phyloP scores from a whole-genome alignment of 1,140 invertebrate species.

The Phymorhynchus buccinoides region DNA sequence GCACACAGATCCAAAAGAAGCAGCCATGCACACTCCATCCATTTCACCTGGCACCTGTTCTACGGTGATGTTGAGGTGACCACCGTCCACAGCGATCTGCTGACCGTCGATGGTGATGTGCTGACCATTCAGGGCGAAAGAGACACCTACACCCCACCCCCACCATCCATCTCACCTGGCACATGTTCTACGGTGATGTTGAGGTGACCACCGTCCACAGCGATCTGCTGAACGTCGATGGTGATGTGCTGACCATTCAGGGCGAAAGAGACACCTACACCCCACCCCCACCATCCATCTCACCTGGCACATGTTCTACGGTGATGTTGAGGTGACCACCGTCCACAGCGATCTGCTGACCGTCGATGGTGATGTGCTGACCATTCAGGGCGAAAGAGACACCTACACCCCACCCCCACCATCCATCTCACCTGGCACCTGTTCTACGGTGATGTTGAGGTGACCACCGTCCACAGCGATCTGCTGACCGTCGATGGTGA shows the following conservation, averaged over 20 bases:
- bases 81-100: slow-evolving; percentile 43
- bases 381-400: slow-evolving; percentile 55
- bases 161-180: slow-evolving; percentile 27
- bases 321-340: slow-evolving; percentile 56
- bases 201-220: slow-evolving; percentile 46
- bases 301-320: slow-evolving; percentile 52
- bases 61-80: slow-evolving; percentile 58
- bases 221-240: slow-evolving; percentile 46
- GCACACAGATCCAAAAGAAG: background rate
- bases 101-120: slow-evolving; percentile 50
- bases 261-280: too few species aligned
- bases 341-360: slow-evolving; percentile 45
- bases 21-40: too few species aligned
- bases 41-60: slow-evolving; percentile 50
- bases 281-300: background rate
- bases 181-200: slow-evolving; percentile 61
- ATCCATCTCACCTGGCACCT: slow-evolving; percentile 45
- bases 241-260: slow-evolving; percentile 53
- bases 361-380: slow-evolving; percentile 50
- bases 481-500: slow-evolving; percentile 48
- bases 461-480: slow-evolving; percentile 44
- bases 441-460: slow-evolving; percentile 60
- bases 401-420: too few species aligned
- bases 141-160: too few species aligned
- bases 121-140: slow-evolving; percentile 54